A percentile compares a stretch with the other conserved stretches of the same genome.
These are phyloP conservation scores for Eupithecia subumbrata DNA, from an alignment of 2,888 invertebrate genomes.

Conservation along the genomic window DNA sequence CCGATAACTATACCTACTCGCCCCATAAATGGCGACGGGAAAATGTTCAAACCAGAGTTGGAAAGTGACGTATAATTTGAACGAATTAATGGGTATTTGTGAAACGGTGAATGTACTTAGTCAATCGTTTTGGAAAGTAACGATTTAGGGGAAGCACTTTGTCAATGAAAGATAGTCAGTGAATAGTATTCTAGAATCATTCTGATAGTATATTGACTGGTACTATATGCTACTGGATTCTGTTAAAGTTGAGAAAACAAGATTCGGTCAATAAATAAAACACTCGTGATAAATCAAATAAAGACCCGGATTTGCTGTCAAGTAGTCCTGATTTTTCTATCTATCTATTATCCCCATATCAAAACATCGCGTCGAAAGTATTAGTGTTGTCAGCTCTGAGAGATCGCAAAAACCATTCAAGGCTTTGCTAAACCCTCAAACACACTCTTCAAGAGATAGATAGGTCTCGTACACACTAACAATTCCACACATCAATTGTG, in stretches of 20 bases:
- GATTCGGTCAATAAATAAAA: not conserved
- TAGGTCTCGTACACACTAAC: conserved; percentile 24
- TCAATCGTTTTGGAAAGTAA: not conserved
- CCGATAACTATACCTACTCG: not conserved
- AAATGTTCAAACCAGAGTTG: not conserved
- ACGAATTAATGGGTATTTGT: not conserved
- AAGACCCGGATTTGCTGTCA: not conserved
- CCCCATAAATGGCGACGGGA: not conserved
- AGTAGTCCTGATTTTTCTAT: not conserved
- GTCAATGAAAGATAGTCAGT: not conserved
- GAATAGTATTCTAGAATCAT: not conserved
- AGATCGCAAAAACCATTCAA: not conserved
- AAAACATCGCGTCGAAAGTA: not conserved
- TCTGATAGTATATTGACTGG: not conserved
- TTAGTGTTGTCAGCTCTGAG: not conserved
- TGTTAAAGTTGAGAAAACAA: not conserved
- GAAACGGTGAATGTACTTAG: not conserved
- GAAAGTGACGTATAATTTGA: not conserved
- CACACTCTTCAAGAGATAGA: conserved; percentile 19
- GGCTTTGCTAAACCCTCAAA: not conserved
- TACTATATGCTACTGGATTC: not conserved
- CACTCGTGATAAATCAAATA: not conserved
- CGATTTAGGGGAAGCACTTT: not conserved
- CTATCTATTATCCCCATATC: not conserved
- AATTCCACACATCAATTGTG: conserved; percentile 34